Evolutionary conservation across 2,888 invertebrate species (phyloP), one percentile per base, ranked within the genome.

Genomic region (Mythimna loreyi): DNA sequence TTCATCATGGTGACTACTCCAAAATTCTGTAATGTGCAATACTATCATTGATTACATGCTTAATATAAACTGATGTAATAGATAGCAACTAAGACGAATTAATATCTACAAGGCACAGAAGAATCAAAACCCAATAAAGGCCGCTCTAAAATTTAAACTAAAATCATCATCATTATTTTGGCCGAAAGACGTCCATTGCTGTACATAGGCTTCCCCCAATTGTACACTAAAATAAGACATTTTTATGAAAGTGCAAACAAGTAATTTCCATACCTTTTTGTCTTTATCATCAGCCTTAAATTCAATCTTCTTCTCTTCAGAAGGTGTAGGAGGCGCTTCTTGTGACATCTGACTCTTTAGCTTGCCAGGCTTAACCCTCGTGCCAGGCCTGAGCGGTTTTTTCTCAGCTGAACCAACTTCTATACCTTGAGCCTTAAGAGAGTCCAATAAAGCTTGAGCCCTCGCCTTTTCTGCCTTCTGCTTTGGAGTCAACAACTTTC

Each of bases 401-500:
- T 96, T 96, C 71, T 97, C 97, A 36, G 97, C 97, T 80, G 97
- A 97, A 0, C 98, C 98, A 72, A 98, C 96, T 87, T 97, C 98
- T 33, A 98, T 94, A 71, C 99, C 99, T 93, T 98, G 98, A 11
- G 98, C 98, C 92, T 98, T 98, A 50, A 99, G 95, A 2, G 98
- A 97, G 63, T 99, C 98, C 74, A 99, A 94, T 96, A 99, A 97
- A 68, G 98, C 98, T 91, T 98, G 98, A 9, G 99, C 98, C 81
- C 99, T 96, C 0, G 98, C 98, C 76, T 98, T 97, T 85, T 99
- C 99, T 80, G 98, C 98, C 90, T 98, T 99, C 90, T 99, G 99
- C 92, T 99, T 99, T 0, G 98, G 97, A 3, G 99, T 99, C 70
- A 99, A 93, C 43, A 99, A 96, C 93, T 99, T 99, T 3, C 99